A percentile compares a stretch with the other conserved stretches of the same genome.
Conservation (phyloP, 23 tunicate genomes). For the Styela clava region DNA sequence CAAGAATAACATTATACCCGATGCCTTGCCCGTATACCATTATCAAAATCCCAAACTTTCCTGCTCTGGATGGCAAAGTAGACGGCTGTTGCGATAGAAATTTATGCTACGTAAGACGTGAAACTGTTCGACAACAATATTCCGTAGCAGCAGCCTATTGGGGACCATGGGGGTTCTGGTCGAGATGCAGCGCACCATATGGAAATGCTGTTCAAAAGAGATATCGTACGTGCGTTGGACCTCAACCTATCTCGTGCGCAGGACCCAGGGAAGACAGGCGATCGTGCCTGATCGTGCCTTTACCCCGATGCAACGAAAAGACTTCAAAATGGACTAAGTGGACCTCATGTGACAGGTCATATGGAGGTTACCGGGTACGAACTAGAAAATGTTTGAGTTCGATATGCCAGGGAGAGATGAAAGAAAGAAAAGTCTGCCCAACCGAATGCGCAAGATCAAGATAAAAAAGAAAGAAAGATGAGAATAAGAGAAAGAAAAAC, state of each 20-base stretch:
- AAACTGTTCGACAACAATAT: neutral
- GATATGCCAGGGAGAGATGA: conserved; percentile 7
- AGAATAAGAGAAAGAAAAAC: neutral
- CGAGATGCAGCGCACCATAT: conserved; percentile 3
- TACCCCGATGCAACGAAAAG: conserved; percentile 30
- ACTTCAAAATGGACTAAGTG: conserved; percentile 37
- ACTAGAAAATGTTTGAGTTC: conserved; percentile 1
- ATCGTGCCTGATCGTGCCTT: conserved; percentile 38
- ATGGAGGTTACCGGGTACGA: conserved; percentile 37
- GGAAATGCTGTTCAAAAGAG: conserved; percentile 3
- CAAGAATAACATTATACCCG: conserved; percentile 3
- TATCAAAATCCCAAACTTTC: conserved; percentile 27
- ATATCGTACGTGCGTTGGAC: conserved; percentile 22
- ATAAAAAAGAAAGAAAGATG: neutral
- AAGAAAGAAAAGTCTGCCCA: neutral
- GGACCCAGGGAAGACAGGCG: conserved; percentile 27
- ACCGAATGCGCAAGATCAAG: neutral
- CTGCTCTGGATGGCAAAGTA: conserved; percentile 24
- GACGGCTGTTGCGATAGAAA: conserved; percentile 29
- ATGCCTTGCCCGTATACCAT: conserved; percentile 27
- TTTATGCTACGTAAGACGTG: conserved; percentile 7
- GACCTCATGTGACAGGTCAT: conserved; percentile 32
- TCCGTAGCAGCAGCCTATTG: conserved; percentile 30
- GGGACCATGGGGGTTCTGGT: conserved; percentile 31
- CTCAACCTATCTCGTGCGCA: conserved; percentile 24